A percentile compares a stretch with the other conserved stretches of the same genome.
These are phyloP conservation scores for Xyliphius kryptos DNA, from an alignment of 2,113 vertebrate genomes.

Conservation along the genomic window DNA sequence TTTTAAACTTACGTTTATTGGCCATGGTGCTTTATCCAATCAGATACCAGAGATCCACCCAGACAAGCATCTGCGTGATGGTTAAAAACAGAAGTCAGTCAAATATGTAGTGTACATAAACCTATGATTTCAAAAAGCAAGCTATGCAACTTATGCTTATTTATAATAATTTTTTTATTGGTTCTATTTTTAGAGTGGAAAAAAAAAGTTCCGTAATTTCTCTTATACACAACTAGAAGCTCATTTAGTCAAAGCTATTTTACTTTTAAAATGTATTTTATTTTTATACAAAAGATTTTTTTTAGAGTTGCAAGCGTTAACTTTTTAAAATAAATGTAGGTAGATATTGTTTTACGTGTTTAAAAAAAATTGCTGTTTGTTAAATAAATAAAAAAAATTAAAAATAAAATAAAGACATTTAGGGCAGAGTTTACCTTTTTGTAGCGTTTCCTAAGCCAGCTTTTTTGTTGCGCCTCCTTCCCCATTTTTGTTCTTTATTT, in stretches of 20 bases:
- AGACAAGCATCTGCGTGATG: constrained; percentile 1
- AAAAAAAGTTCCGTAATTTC: too few relatives aligned
- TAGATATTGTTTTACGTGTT: constrained; percentile 23
- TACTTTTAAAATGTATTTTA: neutral
- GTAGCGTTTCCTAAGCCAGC: constrained; percentile 94
- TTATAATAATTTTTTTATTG: constrained; percentile 5
- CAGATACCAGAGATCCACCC: too few relatives aligned
- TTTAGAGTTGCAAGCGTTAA: constrained; percentile 26
- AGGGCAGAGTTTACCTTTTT: constrained; percentile 91
- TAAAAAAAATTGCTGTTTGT: constrained; percentile 65
- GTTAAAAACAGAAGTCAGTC: neutral
- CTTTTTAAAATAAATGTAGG: constrained; percentile 11
- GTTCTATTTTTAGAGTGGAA: constrained; percentile 23
- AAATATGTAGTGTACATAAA: neutral
- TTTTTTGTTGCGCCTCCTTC: constrained; percentile 98
- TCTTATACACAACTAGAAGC: too few relatives aligned
- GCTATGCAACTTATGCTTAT: constrained; percentile 19
- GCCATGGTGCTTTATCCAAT: too few relatives aligned
- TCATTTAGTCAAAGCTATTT: constrained; percentile 20
- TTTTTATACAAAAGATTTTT: neutral
- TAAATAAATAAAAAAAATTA: too few relatives aligned
- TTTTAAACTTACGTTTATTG: constrained; percentile 6
- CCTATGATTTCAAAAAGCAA: neutral
- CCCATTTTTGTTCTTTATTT: constrained; percentile 94
- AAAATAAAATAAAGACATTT: constrained; percentile 87